phyloP scores from a whole-genome alignment of 1,140 invertebrate species.

The Zaprionus tsacasi region DNA sequence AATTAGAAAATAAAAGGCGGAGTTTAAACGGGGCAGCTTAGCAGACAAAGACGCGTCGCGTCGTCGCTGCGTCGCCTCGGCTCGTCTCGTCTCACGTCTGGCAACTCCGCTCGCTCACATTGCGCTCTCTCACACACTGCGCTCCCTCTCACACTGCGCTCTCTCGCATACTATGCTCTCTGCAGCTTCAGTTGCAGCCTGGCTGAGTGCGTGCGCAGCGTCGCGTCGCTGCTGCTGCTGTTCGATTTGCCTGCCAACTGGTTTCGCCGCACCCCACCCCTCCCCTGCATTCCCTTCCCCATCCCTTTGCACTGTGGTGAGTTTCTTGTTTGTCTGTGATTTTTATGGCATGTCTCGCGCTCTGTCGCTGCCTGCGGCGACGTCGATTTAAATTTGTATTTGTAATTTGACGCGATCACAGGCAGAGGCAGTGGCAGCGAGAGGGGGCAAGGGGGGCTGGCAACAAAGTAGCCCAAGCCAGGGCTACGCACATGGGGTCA shows the following conservation, averaged over 20 bases:
- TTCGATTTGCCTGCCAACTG: slow-evolving; percentile 53
- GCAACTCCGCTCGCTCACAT: background rate
- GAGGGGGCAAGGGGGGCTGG: background rate
- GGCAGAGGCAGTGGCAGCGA: background rate
- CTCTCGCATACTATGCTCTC: background rate
- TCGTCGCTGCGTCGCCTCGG: slow-evolving; percentile 16
- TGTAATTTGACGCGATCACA: slow-evolving; percentile 32
- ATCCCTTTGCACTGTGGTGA: slow-evolving; percentile 46
- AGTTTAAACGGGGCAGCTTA: slow-evolving; percentile 72
- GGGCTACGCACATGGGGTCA: slow-evolving; percentile 24
- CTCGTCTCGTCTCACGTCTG: too few species aligned
- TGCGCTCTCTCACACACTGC: background rate
- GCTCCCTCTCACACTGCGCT: background rate
- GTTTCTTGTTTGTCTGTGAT: slow-evolving; percentile 52
- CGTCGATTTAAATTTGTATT: slow-evolving; percentile 48
- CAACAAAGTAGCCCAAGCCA: slow-evolving; percentile 30
- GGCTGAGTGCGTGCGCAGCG: slow-evolving; percentile 51
- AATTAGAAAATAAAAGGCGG: slow-evolving; percentile 84
- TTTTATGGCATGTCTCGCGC: slow-evolving; percentile 60
- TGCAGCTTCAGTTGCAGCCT: slow-evolving; percentile 15
- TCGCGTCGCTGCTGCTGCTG: slow-evolving; percentile 33
- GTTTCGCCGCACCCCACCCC: background rate
- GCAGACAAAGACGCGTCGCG: slow-evolving; percentile 43
- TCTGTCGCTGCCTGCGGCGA: slow-evolving; percentile 12
- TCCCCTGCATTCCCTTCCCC: background rate